These are phyloP conservation scores for Andrena chrysosceles DNA, from an alignment of 2,888 invertebrate genomes.

Conservation along the genomic window DNA sequence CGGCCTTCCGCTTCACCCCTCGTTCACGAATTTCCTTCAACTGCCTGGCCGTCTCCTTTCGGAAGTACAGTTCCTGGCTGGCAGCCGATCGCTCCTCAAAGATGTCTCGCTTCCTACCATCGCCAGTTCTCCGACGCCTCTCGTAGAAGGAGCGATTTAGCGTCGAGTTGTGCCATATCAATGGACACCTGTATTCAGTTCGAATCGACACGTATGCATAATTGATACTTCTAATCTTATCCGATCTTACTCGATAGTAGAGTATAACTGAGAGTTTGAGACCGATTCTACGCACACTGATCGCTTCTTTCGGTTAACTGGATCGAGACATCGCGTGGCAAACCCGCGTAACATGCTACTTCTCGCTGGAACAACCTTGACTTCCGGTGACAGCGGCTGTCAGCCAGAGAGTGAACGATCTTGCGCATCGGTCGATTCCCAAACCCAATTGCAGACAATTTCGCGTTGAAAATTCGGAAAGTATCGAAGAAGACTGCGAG, in stretches of 20 bases:
- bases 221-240: background rate
- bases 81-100: slow-evolving; percentile 79
- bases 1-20: slow-evolving; percentile 11
- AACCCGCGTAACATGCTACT: slow-evolving; percentile 49
- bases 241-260: too few species aligned
- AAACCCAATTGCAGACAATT: background rate
- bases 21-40: slow-evolving; percentile 66
- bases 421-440: background rate
- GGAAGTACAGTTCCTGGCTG: slow-evolving; percentile 80
- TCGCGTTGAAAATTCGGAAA: too few species aligned
- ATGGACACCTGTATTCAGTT: background rate
- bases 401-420: background rate
- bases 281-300: slow-evolving; percentile 2
- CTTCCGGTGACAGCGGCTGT: background rate
- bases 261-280: background rate
- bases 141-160: slow-evolving; percentile 60
- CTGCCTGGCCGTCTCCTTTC: slow-evolving; percentile 76
- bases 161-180: background rate
- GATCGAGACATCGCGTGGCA: slow-evolving; percentile 44
- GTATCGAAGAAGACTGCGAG: background rate
- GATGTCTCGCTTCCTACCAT: slow-evolving; percentile 78
- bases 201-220: too few species aligned
- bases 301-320: background rate
- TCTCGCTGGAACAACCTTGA: background rate
- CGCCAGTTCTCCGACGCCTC: slow-evolving; percentile 77